Conservation (phyloP, 2,888 invertebrate species). For the Keiferia lycopersicella region DNA sequence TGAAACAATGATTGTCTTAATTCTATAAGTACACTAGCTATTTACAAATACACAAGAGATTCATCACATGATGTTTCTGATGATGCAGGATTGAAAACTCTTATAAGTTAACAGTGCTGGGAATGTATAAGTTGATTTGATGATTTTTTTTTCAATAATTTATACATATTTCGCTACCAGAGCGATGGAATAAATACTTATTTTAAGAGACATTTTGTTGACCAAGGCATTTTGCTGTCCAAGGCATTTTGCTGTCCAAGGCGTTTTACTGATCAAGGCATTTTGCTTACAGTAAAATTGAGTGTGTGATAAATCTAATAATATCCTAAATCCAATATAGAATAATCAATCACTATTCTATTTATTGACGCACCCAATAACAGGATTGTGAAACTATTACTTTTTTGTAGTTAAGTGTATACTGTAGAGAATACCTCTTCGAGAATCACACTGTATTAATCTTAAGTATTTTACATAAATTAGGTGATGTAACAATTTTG, state of each 20-base stretch:
- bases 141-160: background rate
- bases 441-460: background rate
- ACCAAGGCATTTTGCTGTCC: constrained; percentile 8
- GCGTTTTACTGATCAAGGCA: constrained; percentile 3
- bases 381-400: background rate
- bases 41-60: constrained; percentile 17
- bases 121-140: background rate
- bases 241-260: constrained; percentile 8
- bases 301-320: background rate
- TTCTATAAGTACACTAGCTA: background rate
- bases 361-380: constrained; percentile 1
- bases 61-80: constrained; percentile 8
- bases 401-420: background rate
- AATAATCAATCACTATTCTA: background rate
- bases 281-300: background rate
- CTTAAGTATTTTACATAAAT: no score
- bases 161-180: background rate
- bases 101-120: background rate
- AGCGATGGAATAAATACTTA: background rate
- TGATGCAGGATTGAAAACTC: background rate
- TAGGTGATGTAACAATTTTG: no score
- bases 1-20: background rate
- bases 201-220: no score
- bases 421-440: background rate
- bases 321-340: background rate